Evolutionary conservation across 37 sponge, comb jelly and placozoan species (phyloP).

Genomic region (Bolinopsis microptera): DNA sequence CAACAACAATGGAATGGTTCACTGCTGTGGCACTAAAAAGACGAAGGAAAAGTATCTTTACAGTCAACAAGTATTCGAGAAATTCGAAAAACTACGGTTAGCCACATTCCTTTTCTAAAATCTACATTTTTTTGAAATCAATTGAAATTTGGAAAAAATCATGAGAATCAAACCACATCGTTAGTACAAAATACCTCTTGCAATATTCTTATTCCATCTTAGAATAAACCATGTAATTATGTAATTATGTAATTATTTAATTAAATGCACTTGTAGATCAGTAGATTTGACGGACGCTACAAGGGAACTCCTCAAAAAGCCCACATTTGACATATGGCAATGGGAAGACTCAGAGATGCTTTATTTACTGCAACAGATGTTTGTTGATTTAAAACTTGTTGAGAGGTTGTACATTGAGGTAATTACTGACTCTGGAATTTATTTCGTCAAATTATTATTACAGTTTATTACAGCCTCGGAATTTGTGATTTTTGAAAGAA

Average conservation of each 20-base stretch:
- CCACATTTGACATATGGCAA: constrained; percentile 86
- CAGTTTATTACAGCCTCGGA: too few relatives aligned
- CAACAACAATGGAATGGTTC: background rate
- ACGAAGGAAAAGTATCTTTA: background rate
- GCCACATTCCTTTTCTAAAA: background rate
- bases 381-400: constrained; percentile 77
- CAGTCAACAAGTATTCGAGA: constrained; percentile 35
- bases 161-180: background rate
- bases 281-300: constrained; percentile 75
- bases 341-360: constrained; percentile 82
- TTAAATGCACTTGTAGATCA: background rate
- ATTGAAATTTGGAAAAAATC: background rate
- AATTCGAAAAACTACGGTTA: constrained; percentile 13
- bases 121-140: background rate
- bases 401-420: constrained; percentile 71
- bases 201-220: too few relatives aligned
- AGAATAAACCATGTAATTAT: too few relatives aligned
- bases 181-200: background rate
- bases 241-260: background rate
- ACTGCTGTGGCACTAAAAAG: constrained; percentile 8
- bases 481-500: too few relatives aligned
- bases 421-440: background rate
- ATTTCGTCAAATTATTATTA: too few relatives aligned
- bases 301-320: constrained; percentile 77
- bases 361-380: constrained; percentile 86